Conservation (phyloP, 2,888 invertebrate genomes). For the Caenorhabditis zanzibari region DNA sequence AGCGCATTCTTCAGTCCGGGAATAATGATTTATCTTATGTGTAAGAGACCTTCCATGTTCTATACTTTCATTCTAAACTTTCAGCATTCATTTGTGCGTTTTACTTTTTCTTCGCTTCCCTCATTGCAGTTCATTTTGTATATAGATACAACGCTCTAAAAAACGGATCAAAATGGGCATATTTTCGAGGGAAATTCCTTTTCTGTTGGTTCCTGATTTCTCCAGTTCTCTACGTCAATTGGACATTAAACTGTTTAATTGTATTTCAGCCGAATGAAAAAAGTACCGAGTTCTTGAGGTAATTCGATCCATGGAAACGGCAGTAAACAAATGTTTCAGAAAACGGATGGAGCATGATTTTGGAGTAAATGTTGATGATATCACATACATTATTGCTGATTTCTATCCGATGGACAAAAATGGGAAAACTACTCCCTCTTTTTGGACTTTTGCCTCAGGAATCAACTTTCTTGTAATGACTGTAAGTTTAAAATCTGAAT, state of each 20-base stretch:
- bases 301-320: background rate
- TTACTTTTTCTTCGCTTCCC: constrained; percentile 50
- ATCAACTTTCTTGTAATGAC: constrained; percentile 44
- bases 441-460: constrained; percentile 24
- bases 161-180: constrained; percentile 40
- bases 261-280: constrained; percentile 35
- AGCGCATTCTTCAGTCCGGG: constrained; percentile 21
- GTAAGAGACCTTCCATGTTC: no score
- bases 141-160: constrained; percentile 44
- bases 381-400: constrained; percentile 49
- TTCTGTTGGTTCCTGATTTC: constrained; percentile 43
- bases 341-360: constrained; percentile 23
- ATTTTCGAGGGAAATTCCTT: constrained; percentile 42
- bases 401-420: constrained; percentile 24
- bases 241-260: constrained; percentile 42
- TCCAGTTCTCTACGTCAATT: constrained; percentile 42
- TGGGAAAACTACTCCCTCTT: constrained; percentile 6
- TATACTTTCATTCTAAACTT: no score
- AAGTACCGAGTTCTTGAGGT: constrained; percentile 39
- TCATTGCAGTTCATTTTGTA: constrained; percentile 55
- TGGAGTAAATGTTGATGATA: constrained; percentile 30
- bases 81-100: constrained; percentile 44
- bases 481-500: constrained; percentile 3
- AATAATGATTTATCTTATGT: constrained; percentile 39
- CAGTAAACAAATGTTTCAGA: constrained; percentile 3